Evolutionary conservation across 2,888 invertebrate species (phyloP).

Genomic region (Cylindroiulus punctatus): DNA sequence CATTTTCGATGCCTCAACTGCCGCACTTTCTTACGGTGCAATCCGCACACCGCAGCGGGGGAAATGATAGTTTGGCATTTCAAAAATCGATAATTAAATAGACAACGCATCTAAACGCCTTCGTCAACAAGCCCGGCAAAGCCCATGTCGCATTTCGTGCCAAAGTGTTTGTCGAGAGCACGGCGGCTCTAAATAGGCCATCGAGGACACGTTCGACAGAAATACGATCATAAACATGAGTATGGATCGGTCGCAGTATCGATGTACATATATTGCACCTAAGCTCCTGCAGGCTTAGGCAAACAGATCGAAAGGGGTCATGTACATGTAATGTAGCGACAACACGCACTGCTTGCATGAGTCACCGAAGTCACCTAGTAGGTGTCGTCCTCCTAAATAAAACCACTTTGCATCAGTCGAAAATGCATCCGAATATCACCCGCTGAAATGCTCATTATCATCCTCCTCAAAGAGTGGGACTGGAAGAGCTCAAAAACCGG

Average conservation of each 20-base stretch:
- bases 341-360: background rate
- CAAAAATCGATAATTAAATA: slow-evolving; percentile 21
- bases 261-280: background rate
- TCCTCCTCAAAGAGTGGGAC: too few species aligned
- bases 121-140: slow-evolving; percentile 17
- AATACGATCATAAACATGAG: background rate
- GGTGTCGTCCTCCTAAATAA: background rate
- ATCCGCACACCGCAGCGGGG: background rate
- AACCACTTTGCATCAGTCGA: background rate
- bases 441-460: too few species aligned
- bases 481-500: background rate
- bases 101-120: background rate
- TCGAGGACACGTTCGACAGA: background rate
- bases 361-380: background rate
- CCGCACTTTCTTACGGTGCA: background rate
- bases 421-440: too few species aligned
- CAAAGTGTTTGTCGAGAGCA: background rate
- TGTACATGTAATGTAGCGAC: too few species aligned
- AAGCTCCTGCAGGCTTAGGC: background rate
- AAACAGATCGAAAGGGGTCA: background rate
- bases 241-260: background rate
- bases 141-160: background rate
- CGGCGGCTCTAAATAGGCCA: background rate
- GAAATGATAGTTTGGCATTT: slow-evolving; percentile 34
- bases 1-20: background rate